phyloP scores from a whole-genome alignment of 35 echinoderm and acorn worm species.

The Eucidaris tribuloides region DNA sequence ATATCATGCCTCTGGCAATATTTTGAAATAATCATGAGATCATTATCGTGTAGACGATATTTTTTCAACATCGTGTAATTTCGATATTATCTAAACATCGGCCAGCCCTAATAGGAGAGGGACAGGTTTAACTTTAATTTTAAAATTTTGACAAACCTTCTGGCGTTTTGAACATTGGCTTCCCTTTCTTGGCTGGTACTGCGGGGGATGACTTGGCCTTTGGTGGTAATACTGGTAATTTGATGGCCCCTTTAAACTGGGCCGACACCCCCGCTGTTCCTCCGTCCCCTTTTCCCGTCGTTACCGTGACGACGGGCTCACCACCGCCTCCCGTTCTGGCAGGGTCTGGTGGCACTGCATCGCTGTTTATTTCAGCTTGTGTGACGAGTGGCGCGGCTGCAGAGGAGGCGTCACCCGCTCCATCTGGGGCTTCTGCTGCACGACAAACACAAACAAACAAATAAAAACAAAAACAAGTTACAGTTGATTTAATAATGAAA shows the following conservation, averaged over 20 bases:
- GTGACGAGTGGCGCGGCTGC: background rate
- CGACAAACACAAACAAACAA: no score
- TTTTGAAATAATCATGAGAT: no score
- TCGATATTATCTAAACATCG: no score
- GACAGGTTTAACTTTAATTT: no score
- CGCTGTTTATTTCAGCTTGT: conserved; percentile 18
- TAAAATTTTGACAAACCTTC: background rate
- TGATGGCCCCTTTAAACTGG: background rate
- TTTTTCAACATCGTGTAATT: no score
- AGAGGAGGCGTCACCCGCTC: conserved; percentile 6
- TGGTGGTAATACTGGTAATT: background rate
- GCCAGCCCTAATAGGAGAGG: no score
- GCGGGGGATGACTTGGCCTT: background rate
- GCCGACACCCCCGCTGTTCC: background rate
- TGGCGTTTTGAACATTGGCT: conserved; percentile 11
- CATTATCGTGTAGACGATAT: no score
- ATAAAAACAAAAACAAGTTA: no score
- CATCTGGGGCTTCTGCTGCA: no score
- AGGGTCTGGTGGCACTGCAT: background rate
- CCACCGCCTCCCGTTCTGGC: background rate
- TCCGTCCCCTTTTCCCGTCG: background rate
- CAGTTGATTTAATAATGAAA: no score
- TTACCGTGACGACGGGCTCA: background rate
- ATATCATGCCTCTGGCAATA: no score
- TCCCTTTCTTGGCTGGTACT: background rate